phyloP scores from a whole-genome alignment of 2,113 vertebrate species.

The Ophthalmolycus amberensis region DNA sequence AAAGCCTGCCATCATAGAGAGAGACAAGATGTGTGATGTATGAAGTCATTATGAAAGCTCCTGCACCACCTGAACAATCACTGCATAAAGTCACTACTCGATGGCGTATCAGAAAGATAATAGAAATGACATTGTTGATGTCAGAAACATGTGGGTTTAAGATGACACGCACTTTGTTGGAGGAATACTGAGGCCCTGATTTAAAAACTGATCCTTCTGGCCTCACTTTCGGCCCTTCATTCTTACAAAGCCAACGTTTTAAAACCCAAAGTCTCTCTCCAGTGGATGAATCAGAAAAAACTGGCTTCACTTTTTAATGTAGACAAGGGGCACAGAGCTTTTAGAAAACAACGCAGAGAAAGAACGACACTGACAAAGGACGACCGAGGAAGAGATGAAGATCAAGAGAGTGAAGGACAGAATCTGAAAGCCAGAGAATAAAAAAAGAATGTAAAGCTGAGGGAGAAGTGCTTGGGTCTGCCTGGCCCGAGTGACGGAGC shows the following conservation, averaged over 20 bases:
- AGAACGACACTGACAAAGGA: conserved; percentile 36
- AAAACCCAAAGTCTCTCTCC: not conserved
- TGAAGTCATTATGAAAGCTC: not conserved
- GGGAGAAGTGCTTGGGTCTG: conserved; percentile 50
- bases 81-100: not conserved
- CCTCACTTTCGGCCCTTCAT: not conserved
- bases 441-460: not conserved
- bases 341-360: conserved; percentile 7
- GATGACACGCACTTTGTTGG: not conserved
- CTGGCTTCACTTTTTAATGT: not conserved
- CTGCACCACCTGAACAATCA: not conserved
- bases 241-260: not conserved
- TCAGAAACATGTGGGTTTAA: not conserved
- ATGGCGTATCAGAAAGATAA: not conserved
- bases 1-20: not conserved
- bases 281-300: not conserved
- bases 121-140: not conserved
- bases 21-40: not conserved
- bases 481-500: conserved; percentile 29
- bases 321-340: not conserved
- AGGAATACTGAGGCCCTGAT: not conserved
- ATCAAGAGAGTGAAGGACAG: conserved; percentile 39
- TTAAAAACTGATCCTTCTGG: not conserved
- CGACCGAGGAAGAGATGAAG: conserved; percentile 50
- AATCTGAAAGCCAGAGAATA: conserved; percentile 31